phyloP scores from a whole-genome alignment of 1,140 invertebrate species.

The Battus philenor region DNA sequence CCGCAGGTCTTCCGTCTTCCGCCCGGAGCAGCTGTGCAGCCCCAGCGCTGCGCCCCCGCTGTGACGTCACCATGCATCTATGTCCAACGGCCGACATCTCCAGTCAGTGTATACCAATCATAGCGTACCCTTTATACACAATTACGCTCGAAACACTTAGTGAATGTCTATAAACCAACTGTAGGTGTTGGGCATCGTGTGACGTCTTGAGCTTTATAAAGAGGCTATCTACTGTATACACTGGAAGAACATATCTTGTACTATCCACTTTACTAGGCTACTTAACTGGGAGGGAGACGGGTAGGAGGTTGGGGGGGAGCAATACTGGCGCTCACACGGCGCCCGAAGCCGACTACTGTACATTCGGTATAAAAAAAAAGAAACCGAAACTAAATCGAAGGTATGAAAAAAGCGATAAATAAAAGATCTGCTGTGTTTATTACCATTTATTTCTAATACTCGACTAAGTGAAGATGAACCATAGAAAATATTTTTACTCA shows the following conservation, averaged over 20 bases:
- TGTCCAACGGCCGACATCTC: constrained; percentile 24
- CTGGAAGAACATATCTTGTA: constrained; percentile 22
- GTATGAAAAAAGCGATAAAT: constrained; percentile 69
- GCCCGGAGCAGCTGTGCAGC: too few species aligned
- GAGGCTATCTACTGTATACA: constrained; percentile 8
- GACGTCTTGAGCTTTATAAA: too few species aligned
- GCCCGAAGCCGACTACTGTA: constrained; percentile 46
- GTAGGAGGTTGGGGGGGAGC: constrained; percentile 37
- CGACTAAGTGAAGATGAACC: constrained; percentile 70
- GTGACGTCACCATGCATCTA: constrained; percentile 52
- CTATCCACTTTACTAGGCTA: constrained; percentile 35
- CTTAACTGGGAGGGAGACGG: constrained; percentile 29
- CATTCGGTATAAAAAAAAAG: constrained; percentile 39
- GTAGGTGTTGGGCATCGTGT: too few species aligned
- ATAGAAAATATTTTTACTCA: constrained; percentile 40
- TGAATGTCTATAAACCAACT: too few species aligned
- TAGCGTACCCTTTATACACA: too few species aligned
- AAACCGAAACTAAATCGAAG: constrained; percentile 35
- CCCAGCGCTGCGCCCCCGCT: too few species aligned
- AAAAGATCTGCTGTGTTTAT: constrained; percentile 71
- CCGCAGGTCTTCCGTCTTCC: constrained; percentile 38
- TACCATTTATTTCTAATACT: constrained; percentile 70
- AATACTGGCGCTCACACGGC: constrained; percentile 49
- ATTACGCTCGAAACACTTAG: too few species aligned
- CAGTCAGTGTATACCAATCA: constrained; percentile 11